phyloP scores from a whole-genome alignment of 2,797 vertebrate species.

The Xenentodon cancila region DNA sequence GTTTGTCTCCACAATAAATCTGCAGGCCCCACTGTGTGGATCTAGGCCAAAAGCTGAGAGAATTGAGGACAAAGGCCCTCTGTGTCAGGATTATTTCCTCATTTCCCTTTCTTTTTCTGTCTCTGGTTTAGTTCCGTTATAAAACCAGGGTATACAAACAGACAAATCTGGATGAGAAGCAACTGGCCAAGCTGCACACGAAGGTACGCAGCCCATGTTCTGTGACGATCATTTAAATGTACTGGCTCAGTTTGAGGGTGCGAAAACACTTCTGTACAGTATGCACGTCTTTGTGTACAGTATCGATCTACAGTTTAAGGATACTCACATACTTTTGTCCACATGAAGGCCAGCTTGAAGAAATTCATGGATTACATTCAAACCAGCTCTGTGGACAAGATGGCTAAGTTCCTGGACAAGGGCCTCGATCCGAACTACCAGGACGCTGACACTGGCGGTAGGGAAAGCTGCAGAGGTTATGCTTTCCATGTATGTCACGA shows the following conservation, averaged over 20 bases:
- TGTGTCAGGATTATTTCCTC: constrained; percentile 49
- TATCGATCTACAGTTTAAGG: no score
- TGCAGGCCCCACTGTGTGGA: constrained; percentile 49
- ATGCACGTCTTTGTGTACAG: not conserved
- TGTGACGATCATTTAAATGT: no score
- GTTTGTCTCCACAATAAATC: constrained; percentile 36
- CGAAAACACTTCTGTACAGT: not conserved
- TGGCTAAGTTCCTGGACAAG: constrained; percentile 90
- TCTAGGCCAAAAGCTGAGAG: constrained; percentile 63
- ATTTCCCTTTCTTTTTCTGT: constrained; percentile 32
- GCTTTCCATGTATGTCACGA: no score
- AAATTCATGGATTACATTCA: constrained; percentile 94
- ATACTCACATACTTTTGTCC: constrained; percentile 8
- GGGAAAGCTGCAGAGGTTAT: constrained; percentile 27
- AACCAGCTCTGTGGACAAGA: constrained; percentile 89
- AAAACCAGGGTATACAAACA: constrained; percentile 96
- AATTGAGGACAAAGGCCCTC: constrained; percentile 62
- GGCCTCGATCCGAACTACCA: constrained; percentile 94
- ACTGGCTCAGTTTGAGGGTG: not conserved
- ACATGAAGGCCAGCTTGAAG: constrained; percentile 88
- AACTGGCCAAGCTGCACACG: constrained; percentile 93
- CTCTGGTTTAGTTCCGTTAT: constrained; percentile 87
- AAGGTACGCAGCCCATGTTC: constrained; percentile 80
- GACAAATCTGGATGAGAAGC: constrained; percentile 95
- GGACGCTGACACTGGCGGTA: constrained; percentile 90